A percentile compares a stretch with the other conserved stretches of the same genome.
These are phyloP conservation scores for Lymantria dispar DNA, from an alignment of 2,888 invertebrate species.

Conservation along the genomic window DNA sequence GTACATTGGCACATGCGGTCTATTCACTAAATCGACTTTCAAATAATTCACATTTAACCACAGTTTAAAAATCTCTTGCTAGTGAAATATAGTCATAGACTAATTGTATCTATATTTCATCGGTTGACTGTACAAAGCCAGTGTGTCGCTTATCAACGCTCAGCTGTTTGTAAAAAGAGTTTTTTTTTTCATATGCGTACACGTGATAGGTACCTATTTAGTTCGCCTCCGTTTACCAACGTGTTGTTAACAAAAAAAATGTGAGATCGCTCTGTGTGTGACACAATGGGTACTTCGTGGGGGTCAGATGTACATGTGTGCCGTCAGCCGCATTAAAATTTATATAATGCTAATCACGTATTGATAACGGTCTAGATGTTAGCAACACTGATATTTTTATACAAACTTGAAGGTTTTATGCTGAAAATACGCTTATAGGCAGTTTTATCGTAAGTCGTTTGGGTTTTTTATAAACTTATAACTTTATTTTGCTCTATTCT, in stretches of 20 bases:
- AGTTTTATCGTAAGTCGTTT: no score
- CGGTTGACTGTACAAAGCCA: neutral
- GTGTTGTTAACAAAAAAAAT: conserved; percentile 61
- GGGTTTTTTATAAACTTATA: no score
- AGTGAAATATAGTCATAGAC: no score
- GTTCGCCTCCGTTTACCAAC: conserved; percentile 32
- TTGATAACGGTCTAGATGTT: conserved; percentile 4
- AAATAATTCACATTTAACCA: no score
- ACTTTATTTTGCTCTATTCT: no score
- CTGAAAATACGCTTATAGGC: no score
- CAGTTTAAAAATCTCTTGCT: no score
- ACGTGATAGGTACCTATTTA: conserved; percentile 51
- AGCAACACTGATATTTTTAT: neutral
- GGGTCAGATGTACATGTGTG: conserved; percentile 48
- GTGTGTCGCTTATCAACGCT: conserved; percentile 46
- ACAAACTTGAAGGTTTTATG: no score
- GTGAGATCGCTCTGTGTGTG: conserved; percentile 61
- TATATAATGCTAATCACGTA: conserved; percentile 15
- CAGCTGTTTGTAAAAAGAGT: conserved; percentile 67
- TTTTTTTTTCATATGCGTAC: conserved; percentile 45
- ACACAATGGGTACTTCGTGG: conserved; percentile 53
- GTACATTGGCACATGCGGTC: no score
- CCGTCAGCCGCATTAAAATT: conserved; percentile 11
- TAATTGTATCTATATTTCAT: no score
- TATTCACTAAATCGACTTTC: no score